Conservation (phyloP, 2,797 vertebrate genomes). For the Takifugu ocellatus region DNA sequence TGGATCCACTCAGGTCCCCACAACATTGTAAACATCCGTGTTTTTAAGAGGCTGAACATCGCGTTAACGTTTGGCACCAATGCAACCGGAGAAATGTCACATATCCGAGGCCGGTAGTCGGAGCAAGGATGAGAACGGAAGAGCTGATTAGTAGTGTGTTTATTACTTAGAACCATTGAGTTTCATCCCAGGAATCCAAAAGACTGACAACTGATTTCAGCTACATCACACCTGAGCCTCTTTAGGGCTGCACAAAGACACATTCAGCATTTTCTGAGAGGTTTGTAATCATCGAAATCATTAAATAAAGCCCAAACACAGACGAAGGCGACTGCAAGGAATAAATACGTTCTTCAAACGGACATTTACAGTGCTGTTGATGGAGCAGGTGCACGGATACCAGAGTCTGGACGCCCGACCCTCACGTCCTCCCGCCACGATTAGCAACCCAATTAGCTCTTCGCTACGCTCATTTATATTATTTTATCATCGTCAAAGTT, state of each 20-base stretch:
- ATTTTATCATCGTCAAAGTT: slow-evolving; percentile 48
- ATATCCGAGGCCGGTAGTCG: too few species aligned
- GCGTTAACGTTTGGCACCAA: too few species aligned
- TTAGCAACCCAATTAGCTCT: slow-evolving; percentile 25
- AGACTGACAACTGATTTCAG: slow-evolving; percentile 45
- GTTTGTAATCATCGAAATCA: slow-evolving; percentile 9
- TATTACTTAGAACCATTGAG: slow-evolving; percentile 60
- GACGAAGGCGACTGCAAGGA: slow-evolving; percentile 56
- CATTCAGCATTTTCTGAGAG: slow-evolving; percentile 10
- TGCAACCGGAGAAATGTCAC: too few species aligned
- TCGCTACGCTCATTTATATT: slow-evolving; percentile 42
- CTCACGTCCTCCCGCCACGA: slow-evolving; percentile 25
- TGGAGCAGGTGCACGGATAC: slow-evolving; percentile 40
- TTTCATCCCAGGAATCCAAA: slow-evolving; percentile 37
- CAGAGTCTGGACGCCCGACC: neutral
- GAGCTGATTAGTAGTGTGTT: slow-evolving; percentile 60
- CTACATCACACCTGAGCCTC: slow-evolving; percentile 41
- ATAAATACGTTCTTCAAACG: slow-evolving; percentile 66
- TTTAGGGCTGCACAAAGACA: slow-evolving; percentile 32
- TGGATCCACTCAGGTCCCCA: too few species aligned
- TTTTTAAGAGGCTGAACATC: too few species aligned
- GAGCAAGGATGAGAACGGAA: too few species aligned
- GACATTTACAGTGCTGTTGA: slow-evolving; percentile 59
- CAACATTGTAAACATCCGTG: too few species aligned
- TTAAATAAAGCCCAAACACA: slow-evolving; percentile 14